phyloP scores from a whole-genome alignment of 2,797 vertebrate species.

The Oreochromis mossambicus region DNA sequence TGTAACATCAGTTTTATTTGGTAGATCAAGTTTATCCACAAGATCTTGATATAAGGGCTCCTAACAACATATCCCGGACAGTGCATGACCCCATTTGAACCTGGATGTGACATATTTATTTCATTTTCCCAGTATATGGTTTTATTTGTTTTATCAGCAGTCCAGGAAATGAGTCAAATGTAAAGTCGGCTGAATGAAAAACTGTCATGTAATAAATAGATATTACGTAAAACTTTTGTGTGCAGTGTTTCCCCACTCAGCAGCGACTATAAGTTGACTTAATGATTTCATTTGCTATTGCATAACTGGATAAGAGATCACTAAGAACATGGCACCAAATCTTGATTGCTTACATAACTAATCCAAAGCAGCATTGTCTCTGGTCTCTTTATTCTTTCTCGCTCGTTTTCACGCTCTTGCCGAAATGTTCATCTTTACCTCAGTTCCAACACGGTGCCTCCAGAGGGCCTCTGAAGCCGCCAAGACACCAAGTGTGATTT shows the following conservation, averaged over 20 bases:
- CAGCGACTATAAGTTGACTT: background rate
- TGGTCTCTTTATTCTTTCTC: slow-evolving; percentile 23
- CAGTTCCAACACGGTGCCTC: slow-evolving; percentile 39
- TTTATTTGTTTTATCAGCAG: background rate
- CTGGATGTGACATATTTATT: background rate
- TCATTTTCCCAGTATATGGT: background rate
- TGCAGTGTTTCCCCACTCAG: background rate
- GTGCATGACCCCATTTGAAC: background rate
- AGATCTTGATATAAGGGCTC: background rate
- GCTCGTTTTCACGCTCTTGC: slow-evolving; percentile 26
- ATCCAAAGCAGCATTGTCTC: slow-evolving; percentile 50
- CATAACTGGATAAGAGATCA: slow-evolving; percentile 23
- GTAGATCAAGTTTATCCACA: background rate
- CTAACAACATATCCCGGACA: background rate
- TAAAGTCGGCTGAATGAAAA: background rate
- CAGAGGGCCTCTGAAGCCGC: slow-evolving; percentile 47
- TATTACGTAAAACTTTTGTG: background rate
- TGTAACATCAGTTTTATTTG: background rate
- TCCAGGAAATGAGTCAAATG: background rate
- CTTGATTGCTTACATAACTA: slow-evolving; percentile 59
- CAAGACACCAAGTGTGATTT: slow-evolving; percentile 64
- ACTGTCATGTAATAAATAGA: background rate
- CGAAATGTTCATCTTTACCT: slow-evolving; percentile 38
- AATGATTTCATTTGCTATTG: slow-evolving; percentile 11
- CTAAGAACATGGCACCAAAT: slow-evolving; percentile 24